These are phyloP conservation scores for Rhamphomyia laevipes DNA, from an alignment of 2,888 invertebrate species.

Conservation along the genomic window DNA sequence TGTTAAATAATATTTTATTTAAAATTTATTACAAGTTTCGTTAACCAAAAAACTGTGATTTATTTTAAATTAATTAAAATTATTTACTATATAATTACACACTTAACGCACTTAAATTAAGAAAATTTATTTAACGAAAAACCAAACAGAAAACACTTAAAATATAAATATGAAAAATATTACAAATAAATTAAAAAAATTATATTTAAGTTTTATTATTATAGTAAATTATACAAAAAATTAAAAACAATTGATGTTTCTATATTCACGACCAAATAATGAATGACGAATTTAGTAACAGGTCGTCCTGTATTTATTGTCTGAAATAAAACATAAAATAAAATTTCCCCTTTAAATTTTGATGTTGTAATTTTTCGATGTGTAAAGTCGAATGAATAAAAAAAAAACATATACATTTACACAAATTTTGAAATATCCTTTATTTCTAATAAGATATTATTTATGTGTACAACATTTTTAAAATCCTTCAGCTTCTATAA, in stretches of 20 bases:
- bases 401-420: too few relatives aligned
- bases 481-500: too few relatives aligned
- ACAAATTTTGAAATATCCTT: too few relatives aligned
- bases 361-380: not conserved
- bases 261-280: conserved; percentile 34
- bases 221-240: not conserved
- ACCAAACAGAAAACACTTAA: not conserved
- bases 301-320: conserved; percentile 34
- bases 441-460: too few relatives aligned
- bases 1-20: too few relatives aligned
- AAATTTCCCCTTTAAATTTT: not conserved
- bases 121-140: not conserved
- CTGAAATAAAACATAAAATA: not conserved
- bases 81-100: too few relatives aligned
- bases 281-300: conserved; percentile 36
- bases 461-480: too few relatives aligned
- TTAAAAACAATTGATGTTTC: conserved; percentile 22
- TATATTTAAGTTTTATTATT: not conserved
- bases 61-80: too few relatives aligned
- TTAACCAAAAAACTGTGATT: too few relatives aligned
- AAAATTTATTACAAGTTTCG: too few relatives aligned
- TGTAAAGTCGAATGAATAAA: too few relatives aligned
- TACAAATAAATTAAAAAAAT: not conserved
- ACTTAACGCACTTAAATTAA: not conserved
- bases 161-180: not conserved